Evolutionary conservation across 2,113 vertebrate genomes (phyloP), one percentile per base, ranked within the genome.

Genomic region (Phrynocephalus versicolor): DNA sequence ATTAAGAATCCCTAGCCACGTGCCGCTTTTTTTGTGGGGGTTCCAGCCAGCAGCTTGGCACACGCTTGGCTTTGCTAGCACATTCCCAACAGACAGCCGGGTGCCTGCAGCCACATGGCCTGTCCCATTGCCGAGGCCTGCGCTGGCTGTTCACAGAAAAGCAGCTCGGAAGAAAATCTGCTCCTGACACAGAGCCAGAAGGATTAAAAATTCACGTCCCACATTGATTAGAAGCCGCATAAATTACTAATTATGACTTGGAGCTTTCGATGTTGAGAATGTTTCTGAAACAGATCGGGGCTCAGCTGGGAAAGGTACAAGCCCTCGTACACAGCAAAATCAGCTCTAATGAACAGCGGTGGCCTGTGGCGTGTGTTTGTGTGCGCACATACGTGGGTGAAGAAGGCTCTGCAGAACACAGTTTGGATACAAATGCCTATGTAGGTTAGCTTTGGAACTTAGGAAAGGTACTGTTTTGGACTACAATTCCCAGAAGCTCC

Each of bases 181-280:
- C 18, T 87, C 81, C 67, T 83, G 81, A 57, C 58, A 65, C 51
- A 55, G 83, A 79, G 75, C 86, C 81, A 79, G 58, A 74, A 86
- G 70, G 75, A 87, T 83, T 87, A 87, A 83, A 87, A 83, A 87
- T 83, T 83, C 86, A 87, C 81, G 83, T 87, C 72, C 58, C 39
- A 60, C 86, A 83, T 87, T 79, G 86, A 87, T 87, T 87, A 79
- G 75, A 79, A 83, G 86, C 81, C 83, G 81, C 81, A 87, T 83
- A 83, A 83, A 87, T 87, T 83, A 87, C 86, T 87, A 74, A 87
- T 87, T 87, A 83, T 83, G 75, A 83, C 81, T 83, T 74, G 67
- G 75, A 83, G 76, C 67, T 55, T 65, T 79, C 69, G 14, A 51
- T 71, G 75, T 64, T 87, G 86, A 65, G 75, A 71, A 83, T 74